These are phyloP conservation scores for Carassius carassius DNA, from an alignment of 2,113 vertebrate genomes.

Conservation along the genomic window DNA sequence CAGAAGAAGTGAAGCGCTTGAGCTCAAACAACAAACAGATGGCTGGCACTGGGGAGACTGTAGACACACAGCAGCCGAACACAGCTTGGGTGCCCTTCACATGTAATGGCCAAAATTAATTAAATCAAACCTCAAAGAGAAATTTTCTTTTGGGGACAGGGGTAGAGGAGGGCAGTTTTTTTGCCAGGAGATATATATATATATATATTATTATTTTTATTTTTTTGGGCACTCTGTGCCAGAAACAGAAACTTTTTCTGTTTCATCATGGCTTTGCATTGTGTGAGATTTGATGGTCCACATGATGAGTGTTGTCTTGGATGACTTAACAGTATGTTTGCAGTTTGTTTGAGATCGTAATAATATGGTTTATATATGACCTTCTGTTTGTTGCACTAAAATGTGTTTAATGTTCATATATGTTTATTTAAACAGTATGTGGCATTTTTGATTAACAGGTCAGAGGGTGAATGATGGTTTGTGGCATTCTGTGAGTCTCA, in stretches of 20 bases:
- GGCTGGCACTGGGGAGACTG: conserved; percentile 64
- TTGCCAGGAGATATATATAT: conserved; percentile 3
- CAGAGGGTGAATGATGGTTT: conserved; percentile 86
- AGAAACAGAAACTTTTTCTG: neutral
- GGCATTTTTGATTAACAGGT: conserved; percentile 69
- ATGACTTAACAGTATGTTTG: neutral
- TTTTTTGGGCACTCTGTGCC: conserved; percentile 18
- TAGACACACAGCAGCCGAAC: conserved; percentile 57
- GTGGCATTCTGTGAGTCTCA: conserved; percentile 89
- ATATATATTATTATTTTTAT: too few species aligned
- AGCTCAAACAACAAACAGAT: conserved; percentile 57
- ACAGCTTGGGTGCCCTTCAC: conserved; percentile 60
- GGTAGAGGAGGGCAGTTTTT: conserved; percentile 10
- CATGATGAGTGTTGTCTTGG: neutral
- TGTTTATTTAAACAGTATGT: neutral
- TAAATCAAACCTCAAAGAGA: conserved; percentile 55
- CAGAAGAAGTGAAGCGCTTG: conserved; percentile 50
- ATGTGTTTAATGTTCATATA: neutral
- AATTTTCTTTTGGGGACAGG: neutral
- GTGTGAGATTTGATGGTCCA: neutral
- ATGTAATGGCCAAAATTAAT: conserved; percentile 55
- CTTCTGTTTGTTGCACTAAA: neutral
- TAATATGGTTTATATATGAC: neutral
- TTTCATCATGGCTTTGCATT: neutral
- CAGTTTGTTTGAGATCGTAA: too few species aligned